These are phyloP conservation scores for Plutomurus gul DNA, from an alignment of 1,140 invertebrate genomes.

Conservation along the genomic window DNA sequence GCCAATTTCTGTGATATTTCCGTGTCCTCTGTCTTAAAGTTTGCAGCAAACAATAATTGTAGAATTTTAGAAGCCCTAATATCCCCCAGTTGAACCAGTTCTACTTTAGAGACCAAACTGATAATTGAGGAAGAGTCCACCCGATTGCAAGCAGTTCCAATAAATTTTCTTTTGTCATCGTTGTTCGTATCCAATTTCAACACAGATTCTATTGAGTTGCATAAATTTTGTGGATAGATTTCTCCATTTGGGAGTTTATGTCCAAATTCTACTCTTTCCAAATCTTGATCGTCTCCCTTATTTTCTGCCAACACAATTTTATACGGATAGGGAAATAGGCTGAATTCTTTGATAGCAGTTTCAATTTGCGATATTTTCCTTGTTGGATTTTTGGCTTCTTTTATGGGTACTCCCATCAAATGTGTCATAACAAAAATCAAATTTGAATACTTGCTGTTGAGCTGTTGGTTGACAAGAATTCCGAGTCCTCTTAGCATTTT, in stretches of 20 bases:
- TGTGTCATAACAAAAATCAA: slow-evolving; percentile 11
- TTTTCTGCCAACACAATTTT: background rate
- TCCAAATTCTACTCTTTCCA: background rate
- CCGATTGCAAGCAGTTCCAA: background rate
- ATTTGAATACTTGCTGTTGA: background rate
- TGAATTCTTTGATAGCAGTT: background rate
- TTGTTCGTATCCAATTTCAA: background rate
- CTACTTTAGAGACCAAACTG: background rate
- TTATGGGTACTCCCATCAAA: background rate
- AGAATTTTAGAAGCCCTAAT: background rate
- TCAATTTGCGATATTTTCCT: background rate
- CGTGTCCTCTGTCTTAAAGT: background rate
- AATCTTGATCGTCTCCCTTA: background rate
- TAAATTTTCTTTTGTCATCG: background rate
- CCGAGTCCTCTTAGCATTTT: background rate
- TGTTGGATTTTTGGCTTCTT: background rate
- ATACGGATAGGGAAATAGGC: background rate
- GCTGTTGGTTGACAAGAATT: background rate
- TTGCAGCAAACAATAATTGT: background rate
- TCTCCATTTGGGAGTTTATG: background rate
- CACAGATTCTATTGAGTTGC: background rate
- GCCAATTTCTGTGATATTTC: background rate
- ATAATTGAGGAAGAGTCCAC: background rate
- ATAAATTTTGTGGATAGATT: background rate
- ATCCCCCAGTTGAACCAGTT: background rate